Percentiles rank a stretch among this genome's conserved stretches.
Conservation (phyloP, 2,113 vertebrate species). For the Pteronura brasiliensis region DNA sequence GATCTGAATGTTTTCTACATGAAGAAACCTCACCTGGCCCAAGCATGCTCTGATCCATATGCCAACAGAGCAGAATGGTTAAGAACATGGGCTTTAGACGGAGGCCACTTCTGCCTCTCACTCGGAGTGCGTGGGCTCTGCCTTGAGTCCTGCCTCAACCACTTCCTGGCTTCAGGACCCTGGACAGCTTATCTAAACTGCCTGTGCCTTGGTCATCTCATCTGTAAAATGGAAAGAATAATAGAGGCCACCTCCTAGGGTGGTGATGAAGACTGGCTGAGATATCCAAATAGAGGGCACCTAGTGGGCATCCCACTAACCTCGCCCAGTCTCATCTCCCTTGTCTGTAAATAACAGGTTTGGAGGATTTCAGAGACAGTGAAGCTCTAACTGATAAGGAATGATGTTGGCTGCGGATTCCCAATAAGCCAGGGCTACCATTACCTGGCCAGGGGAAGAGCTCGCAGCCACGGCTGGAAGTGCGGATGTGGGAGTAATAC, state of each 20-base stretch:
- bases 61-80: not conserved
- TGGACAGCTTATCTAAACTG: not conserved
- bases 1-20: not conserved
- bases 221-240: not conserved
- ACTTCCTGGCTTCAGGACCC: not conserved
- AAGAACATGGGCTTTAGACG: not conserved
- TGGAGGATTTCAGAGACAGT: not conserved
- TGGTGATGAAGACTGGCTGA: not conserved
- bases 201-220: not conserved
- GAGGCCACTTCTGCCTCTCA: not conserved
- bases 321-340: not conserved
- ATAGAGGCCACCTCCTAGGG: not conserved
- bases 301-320: not conserved
- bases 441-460: not conserved
- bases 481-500: not conserved
- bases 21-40: not conserved
- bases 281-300: not conserved
- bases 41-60: accelerated
- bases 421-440: accelerated
- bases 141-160: not conserved
- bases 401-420: not conserved
- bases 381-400: not conserved
- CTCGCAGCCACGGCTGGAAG: not conserved
- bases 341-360: not conserved
- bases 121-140: not conserved